Conservation (phyloP, 1,140 invertebrate species). For the Bombus impatiens region DNA sequence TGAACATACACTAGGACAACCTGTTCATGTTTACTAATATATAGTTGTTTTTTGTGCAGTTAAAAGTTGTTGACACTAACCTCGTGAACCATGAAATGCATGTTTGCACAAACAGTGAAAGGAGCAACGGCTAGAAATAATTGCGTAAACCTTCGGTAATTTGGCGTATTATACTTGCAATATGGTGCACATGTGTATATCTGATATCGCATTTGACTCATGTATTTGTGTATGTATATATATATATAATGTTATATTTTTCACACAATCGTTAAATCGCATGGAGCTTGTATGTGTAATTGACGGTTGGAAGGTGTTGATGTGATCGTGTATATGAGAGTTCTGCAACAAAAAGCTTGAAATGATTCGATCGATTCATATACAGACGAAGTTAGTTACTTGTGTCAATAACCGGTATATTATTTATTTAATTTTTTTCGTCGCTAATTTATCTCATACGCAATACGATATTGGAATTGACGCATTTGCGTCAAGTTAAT, state of each 20-base stretch:
- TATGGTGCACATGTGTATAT: background rate
- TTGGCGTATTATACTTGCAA: background rate
- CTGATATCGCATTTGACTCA: background rate
- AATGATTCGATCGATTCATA: conserved; percentile 4
- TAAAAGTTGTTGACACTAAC: conserved; percentile 59
- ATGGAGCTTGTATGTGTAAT: background rate
- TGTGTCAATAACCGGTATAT: conserved; percentile 36
- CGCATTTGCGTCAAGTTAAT: background rate
- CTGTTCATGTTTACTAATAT: too few relatives aligned
- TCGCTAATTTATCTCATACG: background rate
- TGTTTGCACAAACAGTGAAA: conserved; percentile 60
- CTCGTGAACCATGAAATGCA: conserved; percentile 55
- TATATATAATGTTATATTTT: conserved; percentile 5
- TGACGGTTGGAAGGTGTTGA: background rate
- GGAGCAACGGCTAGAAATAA: conserved; percentile 45
- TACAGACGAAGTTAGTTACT: conserved; percentile 17
- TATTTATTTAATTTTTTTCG: conserved; percentile 15
- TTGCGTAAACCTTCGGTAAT: conserved; percentile 56
- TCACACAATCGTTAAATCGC: background rate
- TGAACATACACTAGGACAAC: background rate
- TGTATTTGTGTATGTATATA: too few relatives aligned
- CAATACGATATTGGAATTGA: background rate
- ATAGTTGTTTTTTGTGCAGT: background rate
- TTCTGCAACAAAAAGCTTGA: conserved; percentile 33
- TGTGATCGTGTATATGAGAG: background rate